Percentiles rank a stretch among this genome's conserved stretches.
Conservation (phyloP, 2,888 invertebrate species). For the Macropis europaea region DNA sequence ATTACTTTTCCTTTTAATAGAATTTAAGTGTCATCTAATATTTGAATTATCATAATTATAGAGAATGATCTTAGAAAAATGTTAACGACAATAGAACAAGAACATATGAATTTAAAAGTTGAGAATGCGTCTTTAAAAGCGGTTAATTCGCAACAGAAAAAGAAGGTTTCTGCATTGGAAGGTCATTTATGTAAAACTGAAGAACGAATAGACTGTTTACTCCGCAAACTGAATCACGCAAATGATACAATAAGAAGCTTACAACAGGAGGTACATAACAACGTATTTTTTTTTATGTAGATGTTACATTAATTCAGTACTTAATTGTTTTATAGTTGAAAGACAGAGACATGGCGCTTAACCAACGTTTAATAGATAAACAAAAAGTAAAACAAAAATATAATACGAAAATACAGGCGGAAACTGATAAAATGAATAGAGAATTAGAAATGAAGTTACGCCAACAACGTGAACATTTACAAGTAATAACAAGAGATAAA, state of each 20-base stretch:
- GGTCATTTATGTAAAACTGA: constrained; percentile 86
- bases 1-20: constrained; percentile 2
- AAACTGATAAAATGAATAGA: constrained; percentile 88
- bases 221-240: constrained; percentile 84
- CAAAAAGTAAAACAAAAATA: constrained; percentile 81
- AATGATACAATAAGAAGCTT: constrained; percentile 84
- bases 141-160: constrained; percentile 85
- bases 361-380: constrained; percentile 81
- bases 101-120: constrained; percentile 84
- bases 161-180: constrained; percentile 83
- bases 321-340: constrained; percentile 70
- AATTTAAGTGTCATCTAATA: background rate
- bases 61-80: constrained; percentile 81
- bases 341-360: constrained; percentile 80
- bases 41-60: constrained; percentile 40
- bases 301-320: background rate
- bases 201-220: constrained; percentile 83
- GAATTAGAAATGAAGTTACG: constrained; percentile 85
- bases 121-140: constrained; percentile 86
- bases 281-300: background rate
- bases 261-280: constrained; percentile 81
- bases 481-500: constrained; percentile 70
- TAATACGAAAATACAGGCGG: constrained; percentile 83
- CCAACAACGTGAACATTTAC: constrained; percentile 82
- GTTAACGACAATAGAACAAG: constrained; percentile 86